Conservation (phyloP, 2,113 vertebrate genomes). For the Odontophorus gujanensis region DNA sequence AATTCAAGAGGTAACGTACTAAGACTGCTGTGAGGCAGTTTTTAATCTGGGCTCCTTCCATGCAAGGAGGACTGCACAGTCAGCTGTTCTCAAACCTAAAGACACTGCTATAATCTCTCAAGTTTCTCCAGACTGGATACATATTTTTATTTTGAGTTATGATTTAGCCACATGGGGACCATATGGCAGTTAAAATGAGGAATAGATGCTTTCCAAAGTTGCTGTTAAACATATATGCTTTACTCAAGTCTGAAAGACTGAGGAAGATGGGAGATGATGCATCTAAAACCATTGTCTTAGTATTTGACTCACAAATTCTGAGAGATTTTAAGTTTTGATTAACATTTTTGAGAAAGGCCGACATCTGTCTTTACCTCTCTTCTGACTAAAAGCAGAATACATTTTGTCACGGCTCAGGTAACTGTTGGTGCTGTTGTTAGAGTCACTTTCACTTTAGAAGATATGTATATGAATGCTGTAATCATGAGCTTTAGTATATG, state of each 20-base stretch:
- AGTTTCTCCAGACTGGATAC: not conserved
- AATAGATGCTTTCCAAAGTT: constrained; percentile 1
- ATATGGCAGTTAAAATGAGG: constrained; percentile 25
- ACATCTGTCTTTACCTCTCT: not conserved
- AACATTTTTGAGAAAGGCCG: not conserved
- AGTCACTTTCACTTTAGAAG: not conserved
- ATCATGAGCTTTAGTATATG: not conserved
- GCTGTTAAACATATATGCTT: not conserved
- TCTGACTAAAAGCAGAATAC: not conserved
- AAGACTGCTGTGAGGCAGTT: not conserved
- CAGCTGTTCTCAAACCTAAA: not conserved
- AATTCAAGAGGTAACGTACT: not conserved
- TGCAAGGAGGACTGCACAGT: not conserved
- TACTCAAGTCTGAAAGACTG: not conserved
- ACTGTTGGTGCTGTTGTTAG: not conserved
- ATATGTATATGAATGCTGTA: not conserved
- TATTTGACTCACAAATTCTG: not conserved
- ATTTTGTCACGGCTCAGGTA: not conserved
- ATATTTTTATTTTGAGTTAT: constrained; percentile 37
- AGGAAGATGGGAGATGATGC: not conserved
- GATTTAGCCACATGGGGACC: constrained; percentile 40
- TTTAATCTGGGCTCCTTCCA: not conserved
- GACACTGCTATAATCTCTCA: not conserved
- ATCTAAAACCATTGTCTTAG: not conserved
- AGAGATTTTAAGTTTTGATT: not conserved